phyloP scores from a whole-genome alignment of 2,797 vertebrate genomes.

The Smutsia temminckii region DNA sequence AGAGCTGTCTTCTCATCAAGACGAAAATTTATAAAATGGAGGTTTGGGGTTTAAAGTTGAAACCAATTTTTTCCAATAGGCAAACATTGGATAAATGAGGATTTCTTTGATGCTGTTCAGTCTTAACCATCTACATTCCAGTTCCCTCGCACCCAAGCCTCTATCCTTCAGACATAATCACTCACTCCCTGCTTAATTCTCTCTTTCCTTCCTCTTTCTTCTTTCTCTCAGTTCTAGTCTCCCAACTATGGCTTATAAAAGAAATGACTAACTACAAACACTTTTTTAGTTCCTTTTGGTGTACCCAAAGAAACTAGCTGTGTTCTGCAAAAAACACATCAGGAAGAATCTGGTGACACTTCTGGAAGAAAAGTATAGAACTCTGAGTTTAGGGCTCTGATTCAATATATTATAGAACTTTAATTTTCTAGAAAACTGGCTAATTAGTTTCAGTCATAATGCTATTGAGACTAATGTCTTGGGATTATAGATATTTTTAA shows the following conservation, averaged over 20 bases:
- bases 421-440: background rate
- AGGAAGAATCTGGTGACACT: background rate
- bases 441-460: conserved; percentile 26
- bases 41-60: background rate
- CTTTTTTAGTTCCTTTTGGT: background rate
- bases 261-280: background rate
- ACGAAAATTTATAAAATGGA: conserved; percentile 33
- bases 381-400: background rate
- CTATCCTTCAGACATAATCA: background rate
- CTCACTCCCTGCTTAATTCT: background rate
- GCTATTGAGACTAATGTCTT: background rate
- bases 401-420: background rate
- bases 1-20: conserved; percentile 32
- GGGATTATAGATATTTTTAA: background rate
- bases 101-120: background rate
- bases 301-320: background rate
- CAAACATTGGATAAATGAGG: background rate
- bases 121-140: background rate
- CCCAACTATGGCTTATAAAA: background rate
- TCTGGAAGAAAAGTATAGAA: conserved; percentile 10
- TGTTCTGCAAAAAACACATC: background rate
- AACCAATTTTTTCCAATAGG: background rate
- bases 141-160: background rate
- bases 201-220: background rate
- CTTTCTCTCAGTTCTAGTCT: background rate